These are phyloP conservation scores for Polydrusus pterygomalis DNA, from an alignment of 2,888 invertebrate species.

Conservation along the genomic window DNA sequence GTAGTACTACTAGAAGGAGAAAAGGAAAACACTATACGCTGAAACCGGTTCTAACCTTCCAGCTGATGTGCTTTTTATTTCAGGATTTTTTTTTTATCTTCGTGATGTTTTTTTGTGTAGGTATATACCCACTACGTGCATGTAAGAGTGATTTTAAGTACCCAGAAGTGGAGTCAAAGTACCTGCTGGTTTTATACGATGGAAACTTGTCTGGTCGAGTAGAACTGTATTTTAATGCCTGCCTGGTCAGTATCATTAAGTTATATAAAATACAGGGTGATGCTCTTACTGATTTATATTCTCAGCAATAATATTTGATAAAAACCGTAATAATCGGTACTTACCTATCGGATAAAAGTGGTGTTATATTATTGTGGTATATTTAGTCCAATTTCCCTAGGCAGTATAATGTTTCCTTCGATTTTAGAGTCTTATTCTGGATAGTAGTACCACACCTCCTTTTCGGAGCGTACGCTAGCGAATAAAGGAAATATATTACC, in stretches of 20 bases:
- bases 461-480: no score
- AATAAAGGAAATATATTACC: no score
- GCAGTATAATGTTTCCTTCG: no score
- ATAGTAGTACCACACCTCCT: no score
- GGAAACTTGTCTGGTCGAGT: slow-evolving; percentile 63
- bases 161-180: slow-evolving; percentile 62
- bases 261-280: slow-evolving; percentile 59
- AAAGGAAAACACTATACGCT: slow-evolving; percentile 66
- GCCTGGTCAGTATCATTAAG: slow-evolving; percentile 65
- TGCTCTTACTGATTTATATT: slow-evolving; percentile 11
- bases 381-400: no score
- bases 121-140: slow-evolving; percentile 68
- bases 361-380: no score
- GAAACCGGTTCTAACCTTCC: slow-evolving; percentile 71
- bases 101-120: slow-evolving; percentile 66
- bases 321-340: background rate
- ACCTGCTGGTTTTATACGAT: slow-evolving; percentile 56
- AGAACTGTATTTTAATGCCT: slow-evolving; percentile 66
- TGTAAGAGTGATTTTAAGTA: slow-evolving; percentile 66
- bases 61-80: slow-evolving; percentile 72
- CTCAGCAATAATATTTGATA: background rate
- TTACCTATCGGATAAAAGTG: no score
- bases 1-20: slow-evolving; percentile 70
- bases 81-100: slow-evolving; percentile 64
- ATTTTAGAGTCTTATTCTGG: no score